Conservation (phyloP, 92 coral and sea anemone species). For the Siderastrea radians region DNA sequence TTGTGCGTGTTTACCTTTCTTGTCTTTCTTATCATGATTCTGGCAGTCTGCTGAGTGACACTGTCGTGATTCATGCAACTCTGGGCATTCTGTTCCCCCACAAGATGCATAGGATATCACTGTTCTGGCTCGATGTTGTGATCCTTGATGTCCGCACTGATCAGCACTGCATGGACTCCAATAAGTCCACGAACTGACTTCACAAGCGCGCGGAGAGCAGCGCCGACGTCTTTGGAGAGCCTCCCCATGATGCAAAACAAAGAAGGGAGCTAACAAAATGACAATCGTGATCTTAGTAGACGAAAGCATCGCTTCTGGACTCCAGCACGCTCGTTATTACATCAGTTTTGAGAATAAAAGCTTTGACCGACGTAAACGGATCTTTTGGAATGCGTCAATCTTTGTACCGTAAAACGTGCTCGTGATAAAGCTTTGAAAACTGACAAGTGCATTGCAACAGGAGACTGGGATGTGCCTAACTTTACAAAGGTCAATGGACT, state of each 20-base stretch:
- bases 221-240: slow-evolving; percentile 7
- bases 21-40: no score
- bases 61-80: background rate
- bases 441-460: no score
- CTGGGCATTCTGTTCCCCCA: slow-evolving; percentile 26
- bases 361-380: no score
- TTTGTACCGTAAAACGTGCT: no score
- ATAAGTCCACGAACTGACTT: slow-evolving; percentile 12
- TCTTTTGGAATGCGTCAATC: no score
- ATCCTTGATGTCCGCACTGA: background rate
- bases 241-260: background rate
- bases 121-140: background rate
- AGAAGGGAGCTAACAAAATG: background rate
- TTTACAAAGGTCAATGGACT: no score
- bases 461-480: no score
- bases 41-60: slow-evolving; percentile 2
- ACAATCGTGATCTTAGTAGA: background rate
- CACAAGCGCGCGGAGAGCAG: background rate
- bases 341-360: no score
- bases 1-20: no score
- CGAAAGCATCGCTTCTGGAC: background rate
- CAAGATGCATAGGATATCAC: background rate
- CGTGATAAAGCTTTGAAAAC: no score
- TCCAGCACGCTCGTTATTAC: no score
- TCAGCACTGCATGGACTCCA: slow-evolving; percentile 18